A percentile compares a stretch with the other conserved stretches of the same genome.
Evolutionary conservation across 2,113 vertebrate species (phyloP).

Genomic region (Accipiter virgatus): DNA sequence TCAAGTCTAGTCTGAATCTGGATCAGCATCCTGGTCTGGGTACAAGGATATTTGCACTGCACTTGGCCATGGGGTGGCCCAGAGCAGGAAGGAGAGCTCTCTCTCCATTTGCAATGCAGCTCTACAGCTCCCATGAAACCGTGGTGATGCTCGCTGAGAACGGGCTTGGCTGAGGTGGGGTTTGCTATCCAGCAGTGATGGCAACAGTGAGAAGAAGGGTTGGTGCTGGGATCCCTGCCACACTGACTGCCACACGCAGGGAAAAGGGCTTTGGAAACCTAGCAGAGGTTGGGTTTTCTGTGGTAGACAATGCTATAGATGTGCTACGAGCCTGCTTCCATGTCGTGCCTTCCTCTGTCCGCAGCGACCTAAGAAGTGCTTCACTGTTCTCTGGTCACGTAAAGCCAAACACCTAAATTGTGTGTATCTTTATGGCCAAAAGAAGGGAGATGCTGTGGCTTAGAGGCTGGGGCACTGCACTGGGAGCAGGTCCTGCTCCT

Average conservation of each 20-base stretch:
- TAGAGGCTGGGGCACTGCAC: not conserved
- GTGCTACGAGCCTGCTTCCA: fast-evolving
- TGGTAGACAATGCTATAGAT: not conserved
- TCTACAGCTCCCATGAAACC: not conserved
- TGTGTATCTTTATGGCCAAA: not conserved
- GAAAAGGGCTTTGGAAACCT: not conserved
- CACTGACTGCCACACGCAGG: fast-evolving
- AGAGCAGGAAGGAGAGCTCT: not conserved
- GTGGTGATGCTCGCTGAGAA: not conserved
- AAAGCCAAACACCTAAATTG: not conserved
- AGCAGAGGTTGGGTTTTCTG: not conserved
- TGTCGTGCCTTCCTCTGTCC: fast-evolving
- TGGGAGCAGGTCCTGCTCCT: not conserved
- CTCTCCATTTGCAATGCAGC: not conserved
- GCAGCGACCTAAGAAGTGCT: not conserved
- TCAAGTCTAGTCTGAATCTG: not conserved
- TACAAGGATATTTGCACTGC: not conserved
- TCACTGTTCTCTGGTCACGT: not conserved
- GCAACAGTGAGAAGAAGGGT: not conserved
- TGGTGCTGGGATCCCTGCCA: no score
- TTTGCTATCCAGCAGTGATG: not conserved
- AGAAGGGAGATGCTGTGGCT: fast-evolving
- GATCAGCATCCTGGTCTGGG: not conserved
- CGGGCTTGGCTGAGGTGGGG: not conserved
- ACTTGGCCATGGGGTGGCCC: not conserved